A percentile compares a stretch with the other conserved stretches of the same genome.
Evolutionary conservation across 2,797 vertebrate species (phyloP).

Genomic region (Zalophus californianus): DNA sequence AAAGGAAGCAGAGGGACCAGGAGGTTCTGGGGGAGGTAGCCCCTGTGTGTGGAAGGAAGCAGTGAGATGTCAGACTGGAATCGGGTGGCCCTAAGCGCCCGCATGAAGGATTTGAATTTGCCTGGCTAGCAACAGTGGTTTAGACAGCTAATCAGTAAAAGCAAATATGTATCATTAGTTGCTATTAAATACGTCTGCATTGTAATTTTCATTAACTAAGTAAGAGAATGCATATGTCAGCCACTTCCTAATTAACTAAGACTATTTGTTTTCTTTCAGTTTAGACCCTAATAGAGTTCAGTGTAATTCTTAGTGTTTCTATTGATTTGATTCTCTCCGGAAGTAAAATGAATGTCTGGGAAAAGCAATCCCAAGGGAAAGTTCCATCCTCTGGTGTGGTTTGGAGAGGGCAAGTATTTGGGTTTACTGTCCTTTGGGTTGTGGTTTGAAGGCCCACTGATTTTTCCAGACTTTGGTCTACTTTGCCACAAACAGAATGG

Average conservation of each 20-base stretch:
- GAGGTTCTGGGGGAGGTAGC: not conserved
- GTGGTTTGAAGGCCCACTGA: slow-evolving; percentile 73
- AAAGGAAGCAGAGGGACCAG: not conserved
- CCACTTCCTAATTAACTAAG: not conserved
- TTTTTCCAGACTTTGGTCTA: slow-evolving; percentile 78
- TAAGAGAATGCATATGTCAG: not conserved
- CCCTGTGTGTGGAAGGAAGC: too few relatives aligned
- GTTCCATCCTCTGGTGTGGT: slow-evolving; percentile 79
- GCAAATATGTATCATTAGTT: not conserved
- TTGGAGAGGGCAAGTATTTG: slow-evolving; percentile 70
- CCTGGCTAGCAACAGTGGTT: not conserved
- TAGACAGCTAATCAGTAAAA: not conserved
- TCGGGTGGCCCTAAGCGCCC: too few relatives aligned
- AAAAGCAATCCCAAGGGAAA: slow-evolving; percentile 77
- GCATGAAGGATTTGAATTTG: not conserved
- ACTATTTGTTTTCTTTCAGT: slow-evolving; percentile 10
- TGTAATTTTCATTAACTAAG: slow-evolving; percentile 1
- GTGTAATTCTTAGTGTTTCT: slow-evolving; percentile 21
- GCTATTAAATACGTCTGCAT: not conserved
- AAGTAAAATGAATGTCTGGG: slow-evolving; percentile 65
- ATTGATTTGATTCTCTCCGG: slow-evolving; percentile 61
- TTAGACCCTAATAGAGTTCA: not conserved
- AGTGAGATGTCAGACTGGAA: not conserved
- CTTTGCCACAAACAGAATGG: slow-evolving; percentile 73
- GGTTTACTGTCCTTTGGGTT: slow-evolving; percentile 77